phyloP scores from a whole-genome alignment of 2,888 invertebrate species.

The Aspidapion aeneum region DNA sequence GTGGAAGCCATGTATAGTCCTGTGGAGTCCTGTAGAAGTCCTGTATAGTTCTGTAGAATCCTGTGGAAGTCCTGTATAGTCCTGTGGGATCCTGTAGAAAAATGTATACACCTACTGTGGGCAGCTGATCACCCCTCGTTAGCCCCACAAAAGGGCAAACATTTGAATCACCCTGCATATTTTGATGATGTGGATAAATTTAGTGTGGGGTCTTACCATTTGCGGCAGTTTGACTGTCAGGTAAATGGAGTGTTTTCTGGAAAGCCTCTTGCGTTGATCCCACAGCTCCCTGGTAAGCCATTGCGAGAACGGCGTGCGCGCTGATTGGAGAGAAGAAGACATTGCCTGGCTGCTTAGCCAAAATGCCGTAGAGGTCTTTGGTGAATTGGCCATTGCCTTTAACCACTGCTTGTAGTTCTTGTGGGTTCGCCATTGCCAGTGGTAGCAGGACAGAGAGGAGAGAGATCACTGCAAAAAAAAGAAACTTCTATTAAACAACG shows the following conservation, averaged over 20 bases:
- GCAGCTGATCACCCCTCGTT: too few relatives aligned
- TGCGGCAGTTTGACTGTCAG: slow-evolving; percentile 31
- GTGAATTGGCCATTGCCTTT: slow-evolving; percentile 39
- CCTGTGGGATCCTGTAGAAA: too few relatives aligned
- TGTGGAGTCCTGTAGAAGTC: too few relatives aligned
- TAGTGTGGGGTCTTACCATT: slow-evolving; percentile 30
- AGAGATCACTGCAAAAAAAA: slow-evolving; percentile 10
- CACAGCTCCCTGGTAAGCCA: slow-evolving; percentile 44
- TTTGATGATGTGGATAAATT: too few relatives aligned
- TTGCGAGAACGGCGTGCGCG: slow-evolving; percentile 44
- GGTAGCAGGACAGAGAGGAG: slow-evolving; percentile 9
- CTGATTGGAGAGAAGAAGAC: slow-evolving; percentile 48
- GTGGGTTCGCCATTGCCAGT: slow-evolving; percentile 26
- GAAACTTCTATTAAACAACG: background rate
- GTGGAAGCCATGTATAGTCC: too few relatives aligned
- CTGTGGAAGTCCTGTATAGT: too few relatives aligned
- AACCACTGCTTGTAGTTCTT: slow-evolving; percentile 29
- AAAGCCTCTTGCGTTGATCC: slow-evolving; percentile 41
- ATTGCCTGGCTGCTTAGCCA: slow-evolving; percentile 38
- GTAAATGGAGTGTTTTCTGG: slow-evolving; percentile 34
- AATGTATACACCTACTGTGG: too few relatives aligned
- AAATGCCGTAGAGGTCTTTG: slow-evolving; percentile 36
- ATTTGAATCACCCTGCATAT: too few relatives aligned
- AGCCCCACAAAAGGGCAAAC: too few relatives aligned
- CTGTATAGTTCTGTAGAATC: too few relatives aligned